A percentile compares a stretch with the other conserved stretches of the same genome.
phyloP scores from a whole-genome alignment of 35 echinoderm and acorn worm species.

The Ophiothrix spiculata region DNA sequence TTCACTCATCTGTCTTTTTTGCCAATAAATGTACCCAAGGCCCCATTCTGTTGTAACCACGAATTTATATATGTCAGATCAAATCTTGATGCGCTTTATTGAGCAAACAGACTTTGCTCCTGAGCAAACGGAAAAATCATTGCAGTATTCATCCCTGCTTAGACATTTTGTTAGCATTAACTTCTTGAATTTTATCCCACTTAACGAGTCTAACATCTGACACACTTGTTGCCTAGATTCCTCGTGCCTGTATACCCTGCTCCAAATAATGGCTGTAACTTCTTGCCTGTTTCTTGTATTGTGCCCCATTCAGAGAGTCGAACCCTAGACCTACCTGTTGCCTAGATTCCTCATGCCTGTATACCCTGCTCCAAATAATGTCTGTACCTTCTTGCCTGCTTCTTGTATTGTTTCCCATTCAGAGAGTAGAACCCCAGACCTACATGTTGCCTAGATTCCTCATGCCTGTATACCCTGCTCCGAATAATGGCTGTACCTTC shows the following conservation, averaged over 20 bases:
- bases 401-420: constrained; percentile 99
- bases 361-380: constrained; percentile 84
- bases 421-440: background rate
- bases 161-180: no score
- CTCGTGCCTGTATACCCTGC: constrained; percentile 78
- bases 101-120: no score
- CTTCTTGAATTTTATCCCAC: background rate
- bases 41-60: no score
- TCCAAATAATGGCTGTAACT: constrained; percentile 78
- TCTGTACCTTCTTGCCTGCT: constrained; percentile 74
- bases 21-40: no score
- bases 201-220: background rate
- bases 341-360: constrained; percentile 93
- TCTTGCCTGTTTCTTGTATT: constrained; percentile 48
- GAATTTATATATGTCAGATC: no score
- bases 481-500: constrained; percentile 76
- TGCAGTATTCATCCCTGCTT: no score
- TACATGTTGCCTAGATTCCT: constrained; percentile 92
- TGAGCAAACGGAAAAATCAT: no score
- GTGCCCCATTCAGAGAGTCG: no score
- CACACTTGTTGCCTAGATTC: constrained; percentile 92
- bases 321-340: constrained; percentile 88
- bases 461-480: constrained; percentile 82
- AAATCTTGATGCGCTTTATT: no score
- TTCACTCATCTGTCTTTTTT: no score